Evolutionary conservation across 2,888 invertebrate genomes (phyloP), one percentile per base, ranked within the genome.

Genomic region (Bruchidius siliquastri): DNA sequence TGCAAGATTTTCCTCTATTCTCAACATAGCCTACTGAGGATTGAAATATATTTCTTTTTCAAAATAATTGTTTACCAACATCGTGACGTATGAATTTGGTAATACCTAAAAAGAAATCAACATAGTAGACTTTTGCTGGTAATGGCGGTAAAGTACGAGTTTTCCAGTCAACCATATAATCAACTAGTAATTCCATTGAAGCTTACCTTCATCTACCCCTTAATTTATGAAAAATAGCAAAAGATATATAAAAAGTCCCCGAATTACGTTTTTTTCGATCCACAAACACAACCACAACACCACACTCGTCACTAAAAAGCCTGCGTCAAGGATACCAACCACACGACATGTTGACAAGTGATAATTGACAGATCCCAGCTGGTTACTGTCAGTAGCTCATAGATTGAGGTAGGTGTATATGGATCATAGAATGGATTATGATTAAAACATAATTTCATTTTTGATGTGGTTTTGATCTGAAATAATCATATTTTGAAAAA

Each of bases 121-220:
- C 79, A 80, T 70, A 26, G 70, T 70, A 70, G 4, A 22, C 22
- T 70, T 70, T 22, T 1, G 22, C 10, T 20, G 70, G 18, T 70
- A 26, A 70, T 26, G 70, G 22, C 22, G 70, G 49, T 49, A 49
- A 49, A 49, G 8, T 49, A 13, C 3, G 49, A 49, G 18, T 49
- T 49, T 49, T 49, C 13, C 49, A 13, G 49, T 49, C 49, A 13
- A 13, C 18, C 49, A 13, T 8, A 8, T 18, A 49, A 4, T 49
- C 8, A 13, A 13, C 49, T 49, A 49, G 18, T 26, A 18, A 8
- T 4, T 49, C 6, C 49, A 49, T 1, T 13, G 18, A 13, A 21
- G 72, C 78, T 82, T 83, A 86, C 86, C 86, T 85, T 86, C 86
- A 86, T 86, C 86, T 85, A 86, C 85, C 84, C 82, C 85, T 83